Base-by-base conservation (phyloP, 2,113 vertebrate genomes). In the Damaliscus lunatus region DNA sequence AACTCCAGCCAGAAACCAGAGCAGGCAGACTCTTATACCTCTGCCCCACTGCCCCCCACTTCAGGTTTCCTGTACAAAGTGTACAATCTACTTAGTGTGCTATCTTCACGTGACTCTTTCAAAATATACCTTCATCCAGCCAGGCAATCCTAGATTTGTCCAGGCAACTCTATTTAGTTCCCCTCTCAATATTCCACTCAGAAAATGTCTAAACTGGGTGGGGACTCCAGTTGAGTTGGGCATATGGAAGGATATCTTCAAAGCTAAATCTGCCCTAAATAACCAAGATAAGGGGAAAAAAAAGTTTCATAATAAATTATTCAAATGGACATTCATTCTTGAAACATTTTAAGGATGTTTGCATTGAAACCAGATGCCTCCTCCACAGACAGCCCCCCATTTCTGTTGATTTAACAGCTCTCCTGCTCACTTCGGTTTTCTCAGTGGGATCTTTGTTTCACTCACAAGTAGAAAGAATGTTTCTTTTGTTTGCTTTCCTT, bases 401-500 rank as follows among this genome's bases (percentile, higher is more conserved):
- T 98, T 97, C 95, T 97, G 78, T 90, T 91, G 98, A 96, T 98
- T 99, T 98, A 98, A 94, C 57, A 94, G 96, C 85, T 98, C 94
- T 64, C 88, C 88, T 93, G 88, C 87, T 97, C 93, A 96, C 96
- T 98, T 98, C 8, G 88, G 91, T 98, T 97, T 98, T 95, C 86
- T 98, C 95, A 95, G 95, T 97, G 53, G 57, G n/a, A 53, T 97
- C 98, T 98, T 98, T 98, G 98, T 98, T 98, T 97, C 59, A 80
- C 64, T 98, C 97, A 25, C 40, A 97, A 98, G 88, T 71, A 96
- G 74, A 93, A 98, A 98, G 97, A 97, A 98, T 98, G 91, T 97
- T 97, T 80, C 97, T 98, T 98, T 98, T 98, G 91, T 97, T 98
- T 98, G 96, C 91, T 98, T 98, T 98, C 90, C 96, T 98, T 97